Evolutionary conservation across 2,797 vertebrate species (phyloP), one percentile per base, ranked within the genome.

Genomic region (Anniella stebbinsi): DNA sequence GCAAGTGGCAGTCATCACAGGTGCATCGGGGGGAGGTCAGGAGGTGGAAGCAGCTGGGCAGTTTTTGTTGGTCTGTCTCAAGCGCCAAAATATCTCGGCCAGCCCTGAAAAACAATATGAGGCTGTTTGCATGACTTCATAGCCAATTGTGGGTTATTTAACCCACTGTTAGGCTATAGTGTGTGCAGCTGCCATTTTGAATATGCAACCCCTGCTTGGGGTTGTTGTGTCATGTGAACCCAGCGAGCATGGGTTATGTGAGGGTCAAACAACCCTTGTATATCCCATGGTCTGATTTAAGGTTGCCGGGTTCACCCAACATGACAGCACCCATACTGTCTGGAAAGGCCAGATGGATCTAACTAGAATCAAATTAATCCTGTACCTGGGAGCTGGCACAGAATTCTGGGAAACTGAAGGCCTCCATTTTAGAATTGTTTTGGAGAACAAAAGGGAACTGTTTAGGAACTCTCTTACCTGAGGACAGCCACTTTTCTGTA

Each of bases 401-500:
- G 41, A 54, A 75, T 11, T 66, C 41, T 66, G 51, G 12, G 23
- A 51, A 67, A 38, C 17, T 48, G 45, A 87, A 48, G 18, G 23
- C 12, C 30, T 12, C 25, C 9, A 38, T 75, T 70, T 69, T 72
- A 33, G 80, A 45, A 38, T 30, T 15, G 4, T 69, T 38, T 86
- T 2, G 38, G 67, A n/a, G 25, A 23, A 38, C 45, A 41, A 18
- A 66, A 30, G 17, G 5, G 6, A 66, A 63, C 25, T 38, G 25
- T 13, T 75, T 25, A 80, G 4, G 30, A 38, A 63, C 10, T 2
- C 75, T 12, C n/a, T 38, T 91, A 89, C 90, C 92, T 91, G 92
- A 41, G 80, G 57, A 54, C 60, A 67, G 82, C 48, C 48, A 11
- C 17, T 75, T 69, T n/a, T 78, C 33, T 33, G 70, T 5, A 48